Percentiles rank a stretch among this genome's conserved stretches.
phyloP scores from a whole-genome alignment of 35 echinoderm and acorn worm genomes.

The Lytechinus variegatus region DNA sequence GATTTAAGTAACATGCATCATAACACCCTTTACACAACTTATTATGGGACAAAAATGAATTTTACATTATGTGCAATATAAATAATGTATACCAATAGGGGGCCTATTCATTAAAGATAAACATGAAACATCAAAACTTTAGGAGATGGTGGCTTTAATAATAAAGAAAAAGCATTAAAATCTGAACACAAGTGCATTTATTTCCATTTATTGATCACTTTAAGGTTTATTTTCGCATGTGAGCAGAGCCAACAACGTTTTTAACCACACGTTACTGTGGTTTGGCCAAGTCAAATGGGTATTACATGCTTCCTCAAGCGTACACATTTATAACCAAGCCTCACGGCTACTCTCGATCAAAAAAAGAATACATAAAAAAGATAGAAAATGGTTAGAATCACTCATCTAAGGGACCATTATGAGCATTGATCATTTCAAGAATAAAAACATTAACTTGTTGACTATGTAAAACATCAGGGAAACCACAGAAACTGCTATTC shows the following conservation, averaged over 20 bases:
- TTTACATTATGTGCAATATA: too few species aligned
- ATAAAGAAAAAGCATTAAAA: too few species aligned
- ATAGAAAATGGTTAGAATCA: background rate
- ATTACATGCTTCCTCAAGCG: background rate
- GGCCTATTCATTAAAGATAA: too few species aligned
- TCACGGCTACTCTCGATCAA: background rate
- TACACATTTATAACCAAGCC: constrained; percentile 4
- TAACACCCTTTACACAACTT: too few species aligned
- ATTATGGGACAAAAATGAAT: too few species aligned
- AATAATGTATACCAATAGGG: too few species aligned
- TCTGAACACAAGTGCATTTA: background rate
- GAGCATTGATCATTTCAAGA: background rate
- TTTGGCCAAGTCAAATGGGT: background rate
- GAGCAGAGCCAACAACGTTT: background rate
- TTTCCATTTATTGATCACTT: background rate
- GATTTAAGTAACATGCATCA: too few species aligned
- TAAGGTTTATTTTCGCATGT: background rate
- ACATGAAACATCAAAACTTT: too few species aligned
- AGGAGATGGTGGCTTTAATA: too few species aligned
- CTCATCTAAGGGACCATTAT: background rate
- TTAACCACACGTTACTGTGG: background rate
- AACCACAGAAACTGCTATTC: background rate
- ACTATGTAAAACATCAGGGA: background rate
- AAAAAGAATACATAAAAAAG: too few species aligned
- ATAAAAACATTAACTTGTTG: constrained; percentile 8